Conservation (phyloP, 2,888 invertebrate species). For the Ganaspis brasiliensis region DNA sequence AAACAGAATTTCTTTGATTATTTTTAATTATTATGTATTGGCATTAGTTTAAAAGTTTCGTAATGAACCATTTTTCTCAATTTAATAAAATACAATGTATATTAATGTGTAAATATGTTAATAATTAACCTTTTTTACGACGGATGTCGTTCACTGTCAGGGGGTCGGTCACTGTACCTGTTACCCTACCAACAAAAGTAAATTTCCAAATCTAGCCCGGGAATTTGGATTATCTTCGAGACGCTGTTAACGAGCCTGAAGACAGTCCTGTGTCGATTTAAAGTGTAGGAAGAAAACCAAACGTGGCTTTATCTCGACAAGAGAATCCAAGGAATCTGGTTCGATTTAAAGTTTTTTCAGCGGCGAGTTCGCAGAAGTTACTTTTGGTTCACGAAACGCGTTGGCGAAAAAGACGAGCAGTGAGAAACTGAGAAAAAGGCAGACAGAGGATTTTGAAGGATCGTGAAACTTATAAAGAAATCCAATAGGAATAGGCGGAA, state of each 20-base stretch:
- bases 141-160: too few relatives aligned
- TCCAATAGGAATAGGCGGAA: constrained; percentile 6
- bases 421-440: constrained; percentile 28
- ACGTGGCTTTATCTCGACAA: constrained; percentile 30
- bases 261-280: constrained; percentile 44
- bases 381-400: constrained; percentile 44
- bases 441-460: constrained; percentile 23
- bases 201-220: background rate
- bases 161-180: too few relatives aligned
- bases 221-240: constrained; percentile 40
- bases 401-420: background rate
- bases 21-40: too few relatives aligned
- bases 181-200: too few relatives aligned
- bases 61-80: too few relatives aligned
- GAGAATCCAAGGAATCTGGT: constrained; percentile 55
- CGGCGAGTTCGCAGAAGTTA: constrained; percentile 48
- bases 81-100: too few relatives aligned
- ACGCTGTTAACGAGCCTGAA: constrained; percentile 34
- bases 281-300: constrained; percentile 34
- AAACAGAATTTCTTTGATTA: too few relatives aligned
- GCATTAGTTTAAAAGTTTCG: too few relatives aligned
- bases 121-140: too few relatives aligned
- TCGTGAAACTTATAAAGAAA: constrained; percentile 7
- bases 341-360: constrained; percentile 56
- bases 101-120: too few relatives aligned